These are phyloP conservation scores for Petrophora chlorosata DNA, from an alignment of 2,888 invertebrate genomes.

Conservation along the genomic window DNA sequence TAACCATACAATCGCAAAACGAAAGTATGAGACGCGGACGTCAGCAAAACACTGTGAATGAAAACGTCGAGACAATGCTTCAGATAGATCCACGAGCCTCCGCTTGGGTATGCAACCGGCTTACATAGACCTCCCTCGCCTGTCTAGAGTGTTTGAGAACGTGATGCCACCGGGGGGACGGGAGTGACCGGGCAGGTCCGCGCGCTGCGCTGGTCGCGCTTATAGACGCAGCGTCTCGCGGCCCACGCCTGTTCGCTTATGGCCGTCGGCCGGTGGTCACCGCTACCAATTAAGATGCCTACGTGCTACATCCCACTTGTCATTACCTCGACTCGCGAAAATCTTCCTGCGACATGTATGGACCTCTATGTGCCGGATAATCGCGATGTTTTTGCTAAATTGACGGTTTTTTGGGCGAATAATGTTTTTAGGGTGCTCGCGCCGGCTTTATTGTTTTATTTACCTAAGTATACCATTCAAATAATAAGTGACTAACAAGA, in stretches of 20 bases:
- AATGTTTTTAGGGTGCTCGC: constrained; percentile 19
- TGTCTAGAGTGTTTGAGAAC: constrained; percentile 22
- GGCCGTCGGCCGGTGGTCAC: constrained; percentile 73
- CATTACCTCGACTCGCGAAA: constrained; percentile 67
- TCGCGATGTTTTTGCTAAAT: constrained; percentile 36
- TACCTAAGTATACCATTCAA: background rate
- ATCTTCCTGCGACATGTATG: constrained; percentile 66
- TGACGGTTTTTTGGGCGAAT: constrained; percentile 36
- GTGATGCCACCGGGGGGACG: constrained; percentile 19
- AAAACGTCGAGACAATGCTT: constrained; percentile 70
- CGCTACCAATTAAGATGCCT: constrained; percentile 80
- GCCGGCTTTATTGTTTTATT: constrained; percentile 23
- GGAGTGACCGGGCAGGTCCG: constrained; percentile 48
- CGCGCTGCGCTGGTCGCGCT: constrained; percentile 47
- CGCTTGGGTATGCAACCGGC: constrained; percentile 43
- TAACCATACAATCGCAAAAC: constrained; percentile 47
- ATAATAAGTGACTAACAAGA: constrained; percentile 9
- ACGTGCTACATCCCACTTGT: constrained; percentile 78
- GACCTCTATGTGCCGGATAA: constrained; percentile 42
- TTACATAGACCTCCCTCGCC: constrained; percentile 45
- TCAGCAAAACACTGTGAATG: constrained; percentile 76
- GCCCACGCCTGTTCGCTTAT: constrained; percentile 76
- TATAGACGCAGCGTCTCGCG: constrained; percentile 71
- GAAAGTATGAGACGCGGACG: constrained; percentile 58
- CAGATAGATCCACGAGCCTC: constrained; percentile 56